Base-by-base conservation (phyloP, 1,140 invertebrate species). In the Calycopis cecrops region DNA sequence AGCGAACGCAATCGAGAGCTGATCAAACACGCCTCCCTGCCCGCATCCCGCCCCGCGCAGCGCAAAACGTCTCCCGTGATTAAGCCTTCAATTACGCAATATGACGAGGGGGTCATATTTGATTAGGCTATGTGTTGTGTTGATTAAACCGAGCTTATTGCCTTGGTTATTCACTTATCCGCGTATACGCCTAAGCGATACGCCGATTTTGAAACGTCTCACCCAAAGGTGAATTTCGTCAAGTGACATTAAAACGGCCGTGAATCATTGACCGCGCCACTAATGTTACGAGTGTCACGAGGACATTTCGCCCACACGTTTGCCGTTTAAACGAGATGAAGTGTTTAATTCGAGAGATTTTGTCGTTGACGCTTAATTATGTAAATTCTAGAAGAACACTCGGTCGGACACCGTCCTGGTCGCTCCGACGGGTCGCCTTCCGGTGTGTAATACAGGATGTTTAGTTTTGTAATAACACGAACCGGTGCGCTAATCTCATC, bases 81-180 rank as follows among this genome's bases (percentile, higher is more conserved):
- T 81, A 79, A 86, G 75, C 71, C 72, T 84, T 83, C 77, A 83
- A 86, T 84, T 84, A 84, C 83, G 70, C 72, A 65, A 83, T 84
- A 81, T 81, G 80, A 82, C 73, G 73, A 78, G 76, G 76, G 82
- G 74, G 76, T 79, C 76, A 86, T 86, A 83, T 86, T 84, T 84
- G 83, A 84, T 84, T 83, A 86, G 79, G 76, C 70, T 76, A 78
- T 74, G 71, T 77, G 80, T 84, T 79, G 71, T 81, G 77, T 83
- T 81, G 79, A 83, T 86, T 84, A 86, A 84, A 84, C 70, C 71
- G 71, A 81, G 76, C 75, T 83, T 79, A 84, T 86, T 83, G 76
- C 75, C 75, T 76, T 82, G 80, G 75, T 78, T 76, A 76, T 68
- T 80, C 74, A 63, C 73, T 53, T 55, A 65, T 68, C 68, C 63